Conservation (phyloP, 1,140 invertebrate species). For the Tetragnatha versicolor region DNA sequence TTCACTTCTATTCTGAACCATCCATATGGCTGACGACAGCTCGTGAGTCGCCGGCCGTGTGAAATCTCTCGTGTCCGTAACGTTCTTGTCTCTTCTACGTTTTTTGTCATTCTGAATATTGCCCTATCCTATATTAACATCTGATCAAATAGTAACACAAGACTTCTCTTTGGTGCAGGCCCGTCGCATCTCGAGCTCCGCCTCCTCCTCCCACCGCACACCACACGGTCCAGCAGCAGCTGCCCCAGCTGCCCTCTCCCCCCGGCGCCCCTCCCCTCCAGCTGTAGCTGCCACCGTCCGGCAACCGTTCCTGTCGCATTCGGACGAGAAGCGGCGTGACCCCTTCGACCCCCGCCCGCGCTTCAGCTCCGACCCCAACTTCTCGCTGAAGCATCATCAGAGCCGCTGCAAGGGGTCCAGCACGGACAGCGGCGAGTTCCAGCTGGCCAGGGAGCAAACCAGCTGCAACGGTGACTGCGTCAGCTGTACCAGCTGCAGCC, state of each 20-base stretch:
- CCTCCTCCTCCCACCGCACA: not conserved
- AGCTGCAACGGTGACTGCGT: not conserved
- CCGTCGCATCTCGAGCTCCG: not conserved
- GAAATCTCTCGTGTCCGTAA: too few species aligned
- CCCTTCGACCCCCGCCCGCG: not conserved
- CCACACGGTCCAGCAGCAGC: not conserved
- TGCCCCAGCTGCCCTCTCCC: not conserved
- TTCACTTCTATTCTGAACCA: too few species aligned
- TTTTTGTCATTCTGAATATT: too few species aligned
- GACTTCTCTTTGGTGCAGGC: too few species aligned
- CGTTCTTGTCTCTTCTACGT: too few species aligned
- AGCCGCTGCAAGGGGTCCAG: not conserved
- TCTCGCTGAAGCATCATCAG: not conserved
- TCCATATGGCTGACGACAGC: too few species aligned
- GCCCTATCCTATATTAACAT: too few species aligned
- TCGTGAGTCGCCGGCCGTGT: too few species aligned
- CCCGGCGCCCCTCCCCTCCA: not conserved
- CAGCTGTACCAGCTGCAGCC: not conserved
- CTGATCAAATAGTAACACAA: too few species aligned
- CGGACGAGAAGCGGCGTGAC: not conserved
- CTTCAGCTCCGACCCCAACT: not conserved
- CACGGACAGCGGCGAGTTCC: not conserved
- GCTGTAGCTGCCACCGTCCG: not conserved
- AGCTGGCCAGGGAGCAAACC: not conserved
- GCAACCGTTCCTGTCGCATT: not conserved